Evolutionary conservation across 2,113 vertebrate species (phyloP), one percentile per base, ranked within the genome.

Genomic region (Cettia cetti): DNA sequence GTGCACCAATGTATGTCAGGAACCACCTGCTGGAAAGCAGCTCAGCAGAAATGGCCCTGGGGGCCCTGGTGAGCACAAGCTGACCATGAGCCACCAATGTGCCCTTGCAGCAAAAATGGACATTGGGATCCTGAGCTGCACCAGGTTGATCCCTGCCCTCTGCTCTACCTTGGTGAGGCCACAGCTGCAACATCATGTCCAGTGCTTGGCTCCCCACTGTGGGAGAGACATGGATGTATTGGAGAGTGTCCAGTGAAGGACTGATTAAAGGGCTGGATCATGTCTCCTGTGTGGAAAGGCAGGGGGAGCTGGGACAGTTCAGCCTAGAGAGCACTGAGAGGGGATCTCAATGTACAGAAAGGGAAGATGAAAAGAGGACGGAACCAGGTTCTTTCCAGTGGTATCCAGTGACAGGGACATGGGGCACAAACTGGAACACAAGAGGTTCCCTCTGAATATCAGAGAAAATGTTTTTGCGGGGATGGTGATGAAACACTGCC

Each of bases 61-160:
- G 13, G 4, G 10, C 59, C 12, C 61, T 33, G 15, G 31, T 24
- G 1, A 2, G 40, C 31, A 69, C 21, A 15, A 12, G 19, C 0
- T 54, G 10, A 7, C 16, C 28, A n/a, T 17, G 7, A 75, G 2
- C 33, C 57, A 81, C 3, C 22, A 47, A 24, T 6, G n/a, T 59
- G 27, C 7, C 44, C 7, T 59, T 64, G 37, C 31, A 7, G 3
- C 40, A 37, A 23, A 78, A 66, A 11, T 2, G 11, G 33, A 31
- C n/a, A 59, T 3, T 0, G 4, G 18, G 15, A 54, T 59, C n/a
- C 70, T 68, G 49, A 42, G 49, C 26, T 78, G n/a, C 31, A 13
- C 37, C 40, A 49, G 39, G 35, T 4, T 17, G 39, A 69, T 40
- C 42, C 76, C 68, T 64, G 49, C 16, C 6, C 33, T 64, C 40